Evolutionary conservation across 2,113 vertebrate genomes (phyloP).

Genomic region (Acinonyx jubatus): DNA sequence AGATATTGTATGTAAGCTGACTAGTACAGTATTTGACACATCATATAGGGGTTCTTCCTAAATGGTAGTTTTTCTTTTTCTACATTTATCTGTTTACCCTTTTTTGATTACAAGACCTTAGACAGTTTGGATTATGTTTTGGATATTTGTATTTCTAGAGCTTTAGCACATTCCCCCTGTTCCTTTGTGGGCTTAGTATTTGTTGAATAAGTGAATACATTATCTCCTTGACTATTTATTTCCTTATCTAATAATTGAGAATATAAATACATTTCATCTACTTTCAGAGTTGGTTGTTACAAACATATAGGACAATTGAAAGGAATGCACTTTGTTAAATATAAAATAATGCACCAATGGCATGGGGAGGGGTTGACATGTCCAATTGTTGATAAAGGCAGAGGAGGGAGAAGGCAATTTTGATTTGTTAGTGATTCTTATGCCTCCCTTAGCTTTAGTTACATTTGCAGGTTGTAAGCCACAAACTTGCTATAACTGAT

Average conservation of each 20-base stretch:
- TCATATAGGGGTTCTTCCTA: background rate
- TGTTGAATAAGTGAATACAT: conserved; percentile 28
- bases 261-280: background rate
- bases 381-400: background rate
- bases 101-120: background rate
- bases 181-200: background rate
- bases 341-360: background rate
- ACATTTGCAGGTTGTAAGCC: background rate
- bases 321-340: background rate
- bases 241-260: background rate
- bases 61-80: conserved; percentile 18
- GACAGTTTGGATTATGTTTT: background rate
- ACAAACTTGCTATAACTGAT: background rate
- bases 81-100: background rate
- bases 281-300: conserved; percentile 10
- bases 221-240: background rate
- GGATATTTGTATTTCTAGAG: background rate
- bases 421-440: background rate
- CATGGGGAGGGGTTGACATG: background rate
- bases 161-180: background rate
- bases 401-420: background rate
- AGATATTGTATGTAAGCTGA: background rate
- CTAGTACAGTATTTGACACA: background rate
- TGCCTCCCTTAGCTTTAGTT: background rate
- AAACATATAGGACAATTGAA: background rate